Evolutionary conservation across 2,113 vertebrate genomes (phyloP), one percentile per base, ranked within the genome.

Genomic region (Engraulis encrasicolus): DNA sequence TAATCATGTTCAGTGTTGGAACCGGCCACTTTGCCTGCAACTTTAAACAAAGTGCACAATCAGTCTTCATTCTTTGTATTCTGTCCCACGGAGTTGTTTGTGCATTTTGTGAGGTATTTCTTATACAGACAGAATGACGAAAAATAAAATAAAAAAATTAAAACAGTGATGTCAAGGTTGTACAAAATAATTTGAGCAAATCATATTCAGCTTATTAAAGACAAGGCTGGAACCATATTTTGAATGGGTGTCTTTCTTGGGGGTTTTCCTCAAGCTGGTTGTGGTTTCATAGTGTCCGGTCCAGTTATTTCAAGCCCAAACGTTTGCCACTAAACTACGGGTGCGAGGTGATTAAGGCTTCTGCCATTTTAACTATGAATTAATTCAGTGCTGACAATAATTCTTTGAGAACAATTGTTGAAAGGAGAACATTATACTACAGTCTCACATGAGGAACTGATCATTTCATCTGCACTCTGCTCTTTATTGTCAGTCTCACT

Each of bases 101-200:
- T 91, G 91, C 91, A 91, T 91, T 93, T 92, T 93, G 89, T 93
- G 90, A 94, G 92, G 86, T 89, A 89, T 93, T 94, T 93, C 88
- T 90, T 89, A 84, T 87, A 85, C 58, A 61, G 58, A 66, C 58
- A 66, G 58, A 92, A 90, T 90, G 85, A 83, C 48, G 40, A 78
- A 71, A 81, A 80, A 36, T 85, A 85, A 54, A n/a, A n/a, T n/a
- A n/a, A 3, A 66, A 66, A 54, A 3, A 45, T 45, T 45, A 7
- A 66, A 66, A 66, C 27, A 66, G 58, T 66, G 20, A 66, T 66
- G 58, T 23, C 58, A 23, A 66, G 58, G 58, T 66, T 66, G 20
- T 66, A 66, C 5, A 66, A 66, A 66, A 27, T 66, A 66, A 66
- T 66, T 66, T 66, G 58, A 66, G 31, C 58, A 66, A 66, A 66